These are phyloP conservation scores for Scomber japonicus DNA, from an alignment of 2,113 vertebrate species.

Conservation along the genomic window DNA sequence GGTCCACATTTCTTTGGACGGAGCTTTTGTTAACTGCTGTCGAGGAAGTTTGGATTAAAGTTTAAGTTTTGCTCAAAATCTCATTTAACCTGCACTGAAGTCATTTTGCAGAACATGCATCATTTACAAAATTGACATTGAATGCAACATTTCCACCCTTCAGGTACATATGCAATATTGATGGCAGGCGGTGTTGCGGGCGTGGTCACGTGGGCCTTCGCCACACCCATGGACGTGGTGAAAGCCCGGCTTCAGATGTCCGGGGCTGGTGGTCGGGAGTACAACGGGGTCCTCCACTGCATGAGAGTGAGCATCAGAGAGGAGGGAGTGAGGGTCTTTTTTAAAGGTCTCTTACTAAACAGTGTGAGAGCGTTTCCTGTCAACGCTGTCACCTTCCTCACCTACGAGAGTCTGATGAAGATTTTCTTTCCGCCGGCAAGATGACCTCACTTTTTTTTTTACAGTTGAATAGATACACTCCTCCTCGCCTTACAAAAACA, in stretches of 20 bases:
- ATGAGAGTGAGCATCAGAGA: constrained; percentile 80
- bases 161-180: constrained; percentile 81
- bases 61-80: background rate
- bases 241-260: constrained; percentile 90
- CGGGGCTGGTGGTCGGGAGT: constrained; percentile 74
- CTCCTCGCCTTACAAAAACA: too few species aligned
- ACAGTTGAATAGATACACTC: background rate
- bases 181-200: constrained; percentile 87
- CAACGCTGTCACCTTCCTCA: constrained; percentile 89
- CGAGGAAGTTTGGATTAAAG: background rate
- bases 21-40: too few species aligned
- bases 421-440: constrained; percentile 54
- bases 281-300: constrained; percentile 86
- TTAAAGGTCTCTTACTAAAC: constrained; percentile 87
- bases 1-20: too few species aligned
- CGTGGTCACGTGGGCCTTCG: constrained; percentile 84
- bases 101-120: too few species aligned
- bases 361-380: constrained; percentile 88
- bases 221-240: constrained; percentile 89
- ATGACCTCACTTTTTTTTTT: background rate
- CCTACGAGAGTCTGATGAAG: constrained; percentile 86
- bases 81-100: background rate
- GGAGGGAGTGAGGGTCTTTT: constrained; percentile 86
- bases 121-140: background rate
- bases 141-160: background rate